Percentiles rank a stretch among this genome's conserved stretches.
Evolutionary conservation across 2,888 invertebrate species (phyloP).

Genomic region (Tenodera sinensis): DNA sequence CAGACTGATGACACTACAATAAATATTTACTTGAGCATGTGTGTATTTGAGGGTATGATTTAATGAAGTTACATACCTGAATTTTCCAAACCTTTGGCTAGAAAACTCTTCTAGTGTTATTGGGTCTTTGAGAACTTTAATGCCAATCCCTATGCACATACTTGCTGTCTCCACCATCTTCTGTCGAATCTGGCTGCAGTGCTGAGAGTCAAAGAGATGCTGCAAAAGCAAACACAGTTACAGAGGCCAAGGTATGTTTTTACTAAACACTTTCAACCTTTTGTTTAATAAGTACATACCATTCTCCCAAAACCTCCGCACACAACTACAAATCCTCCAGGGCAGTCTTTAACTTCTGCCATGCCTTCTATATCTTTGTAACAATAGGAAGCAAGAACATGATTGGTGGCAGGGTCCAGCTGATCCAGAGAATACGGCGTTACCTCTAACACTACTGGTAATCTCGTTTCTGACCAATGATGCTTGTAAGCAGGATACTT

Average conservation of each 20-base stretch:
- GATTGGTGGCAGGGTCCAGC: conserved; percentile 80
- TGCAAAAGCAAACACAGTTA: conserved; percentile 39
- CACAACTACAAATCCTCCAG: conserved; percentile 90
- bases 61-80: conserved; percentile 57
- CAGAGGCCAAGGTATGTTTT: not conserved
- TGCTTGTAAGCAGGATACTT: conserved; percentile 88
- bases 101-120: conserved; percentile 85
- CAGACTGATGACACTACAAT: too few relatives aligned
- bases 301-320: conserved; percentile 88
- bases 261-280: not conserved
- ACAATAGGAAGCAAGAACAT: conserved; percentile 75
- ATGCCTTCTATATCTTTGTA: conserved; percentile 84
- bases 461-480: conserved; percentile 92
- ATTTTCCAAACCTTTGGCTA: conserved; percentile 86
- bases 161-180: conserved; percentile 81
- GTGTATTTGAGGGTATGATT: too few relatives aligned
- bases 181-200: conserved; percentile 82
- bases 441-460: conserved; percentile 85
- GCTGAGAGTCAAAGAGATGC: conserved; percentile 84
- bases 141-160: conserved; percentile 73
- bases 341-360: conserved; percentile 77
- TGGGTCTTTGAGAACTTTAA: conserved; percentile 78
- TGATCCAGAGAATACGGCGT: conserved; percentile 92
- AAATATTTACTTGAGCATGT: too few relatives aligned
- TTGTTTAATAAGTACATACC: conserved; percentile 41